A percentile compares a stretch with the other conserved stretches of the same genome.
phyloP scores from a whole-genome alignment of 2,113 vertebrate genomes.

The Naja naja region DNA sequence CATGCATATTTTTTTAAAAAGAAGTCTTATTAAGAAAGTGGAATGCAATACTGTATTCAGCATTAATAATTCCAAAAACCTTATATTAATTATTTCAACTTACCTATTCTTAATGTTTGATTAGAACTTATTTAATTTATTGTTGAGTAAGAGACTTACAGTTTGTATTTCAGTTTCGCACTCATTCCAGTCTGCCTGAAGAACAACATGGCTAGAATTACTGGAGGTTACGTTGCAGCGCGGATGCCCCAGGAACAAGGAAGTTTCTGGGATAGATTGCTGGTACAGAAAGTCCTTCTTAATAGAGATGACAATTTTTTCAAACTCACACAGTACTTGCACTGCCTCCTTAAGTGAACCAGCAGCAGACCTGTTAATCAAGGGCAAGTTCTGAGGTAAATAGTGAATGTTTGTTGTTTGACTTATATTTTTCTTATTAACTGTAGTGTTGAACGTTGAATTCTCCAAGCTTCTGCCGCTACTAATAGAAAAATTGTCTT shows the following conservation, averaged over 20 bases:
- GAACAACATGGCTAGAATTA: slow-evolving; percentile 72
- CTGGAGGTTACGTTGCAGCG: slow-evolving; percentile 69
- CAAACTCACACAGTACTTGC: slow-evolving; percentile 71
- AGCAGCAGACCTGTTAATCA: background rate
- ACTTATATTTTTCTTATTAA: accelerated
- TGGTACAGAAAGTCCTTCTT: slow-evolving; percentile 71
- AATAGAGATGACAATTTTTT: slow-evolving; percentile 71
- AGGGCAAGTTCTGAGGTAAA: slow-evolving; percentile 7
- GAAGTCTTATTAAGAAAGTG: background rate
- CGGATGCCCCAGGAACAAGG: slow-evolving; percentile 78
- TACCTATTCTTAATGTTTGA: background rate
- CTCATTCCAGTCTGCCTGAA: slow-evolving; percentile 74
- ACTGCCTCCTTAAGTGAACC: slow-evolving; percentile 47
- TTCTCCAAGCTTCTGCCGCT: background rate
- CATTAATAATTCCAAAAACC: background rate
- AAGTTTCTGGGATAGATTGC: slow-evolving; percentile 64
- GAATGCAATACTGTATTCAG: background rate
- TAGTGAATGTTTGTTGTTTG: accelerated
- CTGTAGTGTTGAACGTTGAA: background rate
- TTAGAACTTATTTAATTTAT: accelerated
- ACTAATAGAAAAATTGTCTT: slow-evolving; percentile 11
- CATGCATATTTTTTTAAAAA: background rate
- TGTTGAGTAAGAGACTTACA: slow-evolving; percentile 62
- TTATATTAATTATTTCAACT: background rate
- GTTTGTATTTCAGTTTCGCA: slow-evolving; percentile 72